Evolutionary conservation across 2,113 vertebrate genomes (phyloP).

Genomic region (Acanthochromis polyacanthus): DNA sequence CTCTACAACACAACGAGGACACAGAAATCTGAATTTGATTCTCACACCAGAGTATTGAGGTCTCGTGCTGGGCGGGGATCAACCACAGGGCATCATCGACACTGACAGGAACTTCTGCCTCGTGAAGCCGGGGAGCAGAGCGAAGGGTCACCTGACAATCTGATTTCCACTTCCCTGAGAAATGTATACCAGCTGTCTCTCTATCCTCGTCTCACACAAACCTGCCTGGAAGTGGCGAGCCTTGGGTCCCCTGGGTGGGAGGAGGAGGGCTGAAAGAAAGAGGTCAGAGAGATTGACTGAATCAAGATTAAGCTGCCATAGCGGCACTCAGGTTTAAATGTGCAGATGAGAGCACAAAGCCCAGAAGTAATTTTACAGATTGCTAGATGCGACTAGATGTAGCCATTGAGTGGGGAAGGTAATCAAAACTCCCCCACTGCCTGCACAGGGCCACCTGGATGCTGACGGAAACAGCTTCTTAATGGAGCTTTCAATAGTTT

Average conservation of each 20-base stretch:
- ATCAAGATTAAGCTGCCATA: constrained; percentile 69
- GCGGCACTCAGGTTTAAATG: constrained; percentile 59
- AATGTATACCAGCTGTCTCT: constrained; percentile 50
- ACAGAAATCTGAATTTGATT: too few species aligned
- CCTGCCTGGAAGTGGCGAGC: constrained; percentile 43
- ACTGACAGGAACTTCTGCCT: constrained; percentile 47
- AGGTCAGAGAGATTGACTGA: constrained; percentile 75
- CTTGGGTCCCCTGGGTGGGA: constrained; percentile 46
- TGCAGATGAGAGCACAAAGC: constrained; percentile 70
- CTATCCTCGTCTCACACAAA: constrained; percentile 12
- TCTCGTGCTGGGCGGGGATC: neutral
- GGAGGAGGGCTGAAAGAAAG: constrained; percentile 55
- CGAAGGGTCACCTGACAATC: constrained; percentile 47
- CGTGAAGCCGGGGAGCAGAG: constrained; percentile 39
- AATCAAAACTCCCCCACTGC: constrained; percentile 40
- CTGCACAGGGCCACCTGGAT: constrained; percentile 27
- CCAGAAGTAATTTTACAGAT: constrained; percentile 75
- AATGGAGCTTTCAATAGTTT: constrained; percentile 42
- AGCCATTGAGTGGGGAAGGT: constrained; percentile 16
- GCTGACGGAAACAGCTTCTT: constrained; percentile 46
- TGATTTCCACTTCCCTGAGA: constrained; percentile 54
- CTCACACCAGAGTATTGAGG: neutral
- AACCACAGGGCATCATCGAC: constrained; percentile 36
- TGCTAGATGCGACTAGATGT: constrained; percentile 55
- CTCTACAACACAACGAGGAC: too few species aligned